Evolutionary conservation across 2,797 vertebrate genomes (phyloP), one percentile per base, ranked within the genome.

Genomic region (Rallus crepitans): DNA sequence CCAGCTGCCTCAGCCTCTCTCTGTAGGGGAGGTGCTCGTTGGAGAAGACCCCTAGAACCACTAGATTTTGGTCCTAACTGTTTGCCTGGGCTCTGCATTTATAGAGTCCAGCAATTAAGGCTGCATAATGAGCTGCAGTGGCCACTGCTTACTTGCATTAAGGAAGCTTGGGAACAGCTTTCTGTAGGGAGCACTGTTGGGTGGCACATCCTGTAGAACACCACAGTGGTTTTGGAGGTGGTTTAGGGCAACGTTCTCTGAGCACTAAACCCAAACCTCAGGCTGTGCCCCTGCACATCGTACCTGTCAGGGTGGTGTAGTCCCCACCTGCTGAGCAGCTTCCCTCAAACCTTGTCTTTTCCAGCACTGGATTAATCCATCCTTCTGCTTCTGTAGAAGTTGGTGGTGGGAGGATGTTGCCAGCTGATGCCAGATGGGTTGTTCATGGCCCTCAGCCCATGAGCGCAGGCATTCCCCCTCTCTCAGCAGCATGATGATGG

Each of bases 401-500:
- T 65, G 35, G 5, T 25, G 35, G 27, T 10, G 60, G 15, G 57
- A 6, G 15, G 40, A 12, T 15, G 53, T 27, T 55, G 33, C 24
- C 30, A 31, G 63, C 47, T 30, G 33, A 33, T 25, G 33, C 30
- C 14, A 37, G 47, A 39, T 39, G 69, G 61, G 55, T 33, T 68
- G 30, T 48, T 82, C 31, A 45, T 33, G 75, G 30, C 69, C 68
- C 45, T 59, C 50, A 70, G 59, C 30, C 61, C n/a, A 18, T 0
- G 1, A 68, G 7, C 3, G 1, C 47, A 55, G 47, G 33, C 1
- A 0, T 40, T 89, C 15, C 3, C 4, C 8, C 50, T 57, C 50
- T 63, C 25, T 53, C n/a, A 7, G n/a, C 31, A 12, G 16, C 3
- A 10, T 1, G 25, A 42, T 35, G 50, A 45, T 6, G 52, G 60